phyloP scores from a whole-genome alignment of 2,888 invertebrate species.

The Melanostoma scalare region DNA sequence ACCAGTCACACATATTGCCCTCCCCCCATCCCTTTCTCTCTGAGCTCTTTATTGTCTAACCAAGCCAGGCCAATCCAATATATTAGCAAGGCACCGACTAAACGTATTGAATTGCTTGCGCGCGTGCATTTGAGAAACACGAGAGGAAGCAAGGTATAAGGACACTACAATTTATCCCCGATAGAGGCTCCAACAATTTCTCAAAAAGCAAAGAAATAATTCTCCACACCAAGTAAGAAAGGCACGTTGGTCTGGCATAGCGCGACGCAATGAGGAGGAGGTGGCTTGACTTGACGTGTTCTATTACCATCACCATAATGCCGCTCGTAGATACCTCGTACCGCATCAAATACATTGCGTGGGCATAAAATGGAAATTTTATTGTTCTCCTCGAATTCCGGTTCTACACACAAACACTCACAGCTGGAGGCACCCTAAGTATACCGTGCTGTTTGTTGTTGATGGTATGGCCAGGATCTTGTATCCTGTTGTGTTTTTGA shows the following conservation, averaged over 20 bases:
- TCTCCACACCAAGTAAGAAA: constrained; percentile 8
- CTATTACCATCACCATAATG: constrained; percentile 58
- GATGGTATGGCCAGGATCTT: constrained; percentile 34
- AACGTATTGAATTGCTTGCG: constrained; percentile 56
- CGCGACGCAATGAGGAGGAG: not conserved
- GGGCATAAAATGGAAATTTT: constrained; percentile 71
- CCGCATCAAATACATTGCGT: constrained; percentile 65
- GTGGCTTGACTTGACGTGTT: constrained; percentile 43
- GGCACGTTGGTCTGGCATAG: not conserved
- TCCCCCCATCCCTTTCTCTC: not conserved
- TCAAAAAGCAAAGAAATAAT: constrained; percentile 43
- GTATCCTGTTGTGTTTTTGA: constrained; percentile 10
- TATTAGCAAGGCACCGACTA: constrained; percentile 51
- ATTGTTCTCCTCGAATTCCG: constrained; percentile 66
- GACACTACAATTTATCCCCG: constrained; percentile 46
- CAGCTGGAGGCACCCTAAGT: not conserved
- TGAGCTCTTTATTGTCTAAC: constrained; percentile 15
- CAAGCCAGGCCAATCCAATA: constrained; percentile 52
- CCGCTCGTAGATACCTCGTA: constrained; percentile 39
- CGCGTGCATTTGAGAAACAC: constrained; percentile 25
- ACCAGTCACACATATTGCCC: constrained; percentile 9
- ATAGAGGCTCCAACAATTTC: constrained; percentile 49
- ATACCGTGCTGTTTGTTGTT: constrained; percentile 2
- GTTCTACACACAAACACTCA: constrained; percentile 21
- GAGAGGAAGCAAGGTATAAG: not conserved